phyloP scores from a whole-genome alignment of 2,888 invertebrate genomes.

The Callyntrura sp. region DNA sequence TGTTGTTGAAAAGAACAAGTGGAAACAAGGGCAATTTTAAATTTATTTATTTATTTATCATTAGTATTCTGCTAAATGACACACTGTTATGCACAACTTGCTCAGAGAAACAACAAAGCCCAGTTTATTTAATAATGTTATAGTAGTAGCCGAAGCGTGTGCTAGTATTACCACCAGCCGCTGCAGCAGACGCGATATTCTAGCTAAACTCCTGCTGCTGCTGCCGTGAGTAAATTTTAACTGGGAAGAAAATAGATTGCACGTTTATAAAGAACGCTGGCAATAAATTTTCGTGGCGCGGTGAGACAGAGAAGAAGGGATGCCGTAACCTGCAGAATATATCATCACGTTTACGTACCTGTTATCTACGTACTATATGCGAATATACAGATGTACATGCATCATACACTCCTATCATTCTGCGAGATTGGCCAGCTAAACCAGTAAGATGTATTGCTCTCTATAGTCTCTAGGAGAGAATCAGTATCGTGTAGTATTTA shows the following conservation, averaged over 20 bases:
- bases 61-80: slow-evolving; percentile 1
- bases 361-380: background rate
- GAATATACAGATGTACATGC: background rate
- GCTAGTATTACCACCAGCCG: background rate
- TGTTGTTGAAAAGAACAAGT: slow-evolving; percentile 35
- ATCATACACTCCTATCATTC: too few relatives aligned
- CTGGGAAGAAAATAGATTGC: slow-evolving; percentile 60
- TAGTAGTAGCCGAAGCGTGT: slow-evolving; percentile 12
- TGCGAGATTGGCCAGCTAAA: background rate
- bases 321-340: slow-evolving; percentile 48
- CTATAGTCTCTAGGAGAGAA: slow-evolving; percentile 23
- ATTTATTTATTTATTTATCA: slow-evolving; percentile 60
- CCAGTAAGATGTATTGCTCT: slow-evolving; percentile 31
- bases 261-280: slow-evolving; percentile 53
- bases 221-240: slow-evolving; percentile 58
- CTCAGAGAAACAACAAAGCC: background rate
- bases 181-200: background rate
- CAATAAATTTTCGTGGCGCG: slow-evolving; percentile 61
- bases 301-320: slow-evolving; percentile 24
- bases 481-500: slow-evolving; percentile 35
- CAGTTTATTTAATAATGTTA: background rate
- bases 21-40: slow-evolving; percentile 57
- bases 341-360: background rate
- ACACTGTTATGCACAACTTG: background rate
- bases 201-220: background rate